Evolutionary conservation across 2,888 invertebrate species (phyloP).

Genomic region (Dinocampus coccinellae): DNA sequence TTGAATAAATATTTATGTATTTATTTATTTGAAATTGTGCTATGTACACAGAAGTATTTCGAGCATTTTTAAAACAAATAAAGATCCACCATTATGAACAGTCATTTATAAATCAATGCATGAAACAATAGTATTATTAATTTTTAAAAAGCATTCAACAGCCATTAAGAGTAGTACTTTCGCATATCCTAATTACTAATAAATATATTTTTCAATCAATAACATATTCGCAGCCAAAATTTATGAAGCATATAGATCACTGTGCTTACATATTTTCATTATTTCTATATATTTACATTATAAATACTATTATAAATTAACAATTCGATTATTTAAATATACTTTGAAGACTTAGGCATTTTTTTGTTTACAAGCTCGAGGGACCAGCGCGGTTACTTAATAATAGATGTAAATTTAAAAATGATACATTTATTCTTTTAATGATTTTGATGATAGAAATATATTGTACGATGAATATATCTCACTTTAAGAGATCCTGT

Average conservation of each 20-base stretch:
- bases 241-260: neutral
- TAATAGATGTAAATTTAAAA: too few species aligned
- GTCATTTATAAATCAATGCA: conserved; percentile 24
- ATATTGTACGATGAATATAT: too few species aligned
- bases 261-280: neutral
- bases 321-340: conserved; percentile 44
- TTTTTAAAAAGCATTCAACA: conserved; percentile 8
- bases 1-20: conserved; percentile 48
- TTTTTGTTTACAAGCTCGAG: conserved; percentile 44
- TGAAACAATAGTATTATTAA: neutral
- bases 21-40: conserved; percentile 45
- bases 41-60: conserved; percentile 41
- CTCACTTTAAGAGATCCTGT: too few species aligned
- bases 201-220: conserved; percentile 29
- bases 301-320: conserved; percentile 38
- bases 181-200: conserved; percentile 23
- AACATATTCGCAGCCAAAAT: conserved; percentile 11
- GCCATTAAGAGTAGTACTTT: conserved; percentile 29
- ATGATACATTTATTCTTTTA: too few species aligned
- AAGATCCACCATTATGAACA: conserved; percentile 23
- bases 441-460: neutral
- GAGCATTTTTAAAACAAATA: conserved; percentile 31
- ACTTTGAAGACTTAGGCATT: conserved; percentile 40
- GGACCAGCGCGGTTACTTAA: conserved; percentile 43
- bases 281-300: conserved; percentile 15